Evolutionary conservation across 2,888 invertebrate species (phyloP).

Genomic region (Eupithecia vulgata): DNA sequence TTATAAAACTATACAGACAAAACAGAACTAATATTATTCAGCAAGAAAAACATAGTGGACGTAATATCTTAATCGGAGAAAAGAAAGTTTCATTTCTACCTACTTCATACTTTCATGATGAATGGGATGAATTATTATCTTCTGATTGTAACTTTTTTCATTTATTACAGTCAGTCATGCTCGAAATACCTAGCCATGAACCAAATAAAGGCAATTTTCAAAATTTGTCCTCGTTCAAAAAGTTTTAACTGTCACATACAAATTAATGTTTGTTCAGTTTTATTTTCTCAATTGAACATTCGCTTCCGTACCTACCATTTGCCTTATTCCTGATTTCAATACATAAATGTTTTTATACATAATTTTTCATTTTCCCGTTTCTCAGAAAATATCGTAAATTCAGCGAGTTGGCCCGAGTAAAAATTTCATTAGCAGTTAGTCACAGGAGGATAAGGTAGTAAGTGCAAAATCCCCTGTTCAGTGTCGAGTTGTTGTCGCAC

Average conservation of each 20-base stretch:
- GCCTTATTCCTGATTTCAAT: constrained; percentile 48
- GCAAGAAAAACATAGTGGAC: constrained; percentile 24
- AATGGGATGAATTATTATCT: constrained; percentile 84
- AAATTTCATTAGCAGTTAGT: constrained; percentile 67
- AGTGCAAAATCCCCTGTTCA: constrained; percentile 43
- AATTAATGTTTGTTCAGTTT: constrained; percentile 82
- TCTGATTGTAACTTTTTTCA: constrained; percentile 82
- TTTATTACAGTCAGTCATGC: constrained; percentile 75
- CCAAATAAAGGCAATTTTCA: constrained; percentile 79
- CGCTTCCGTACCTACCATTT: constrained; percentile 55
- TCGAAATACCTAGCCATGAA: constrained; percentile 76
- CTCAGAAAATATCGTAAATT: constrained; percentile 49
- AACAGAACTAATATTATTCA: constrained; percentile 17
- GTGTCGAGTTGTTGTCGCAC: constrained; percentile 43
- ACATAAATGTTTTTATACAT: constrained; percentile 47
- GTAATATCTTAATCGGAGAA: constrained; percentile 25
- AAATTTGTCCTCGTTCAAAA: constrained; percentile 77
- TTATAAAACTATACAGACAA: constrained; percentile 11
- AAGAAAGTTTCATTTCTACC: constrained; percentile 26
- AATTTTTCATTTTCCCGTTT: constrained; percentile 47
- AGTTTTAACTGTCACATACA: constrained; percentile 81
- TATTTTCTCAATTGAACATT: constrained; percentile 72
- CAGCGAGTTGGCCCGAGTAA: constrained; percentile 55
- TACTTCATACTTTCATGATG: constrained; percentile 63
- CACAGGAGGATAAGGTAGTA: constrained; percentile 57